Base-by-base conservation (phyloP, 2,113 vertebrate genomes). In the Pelobates fuscus region DNA sequence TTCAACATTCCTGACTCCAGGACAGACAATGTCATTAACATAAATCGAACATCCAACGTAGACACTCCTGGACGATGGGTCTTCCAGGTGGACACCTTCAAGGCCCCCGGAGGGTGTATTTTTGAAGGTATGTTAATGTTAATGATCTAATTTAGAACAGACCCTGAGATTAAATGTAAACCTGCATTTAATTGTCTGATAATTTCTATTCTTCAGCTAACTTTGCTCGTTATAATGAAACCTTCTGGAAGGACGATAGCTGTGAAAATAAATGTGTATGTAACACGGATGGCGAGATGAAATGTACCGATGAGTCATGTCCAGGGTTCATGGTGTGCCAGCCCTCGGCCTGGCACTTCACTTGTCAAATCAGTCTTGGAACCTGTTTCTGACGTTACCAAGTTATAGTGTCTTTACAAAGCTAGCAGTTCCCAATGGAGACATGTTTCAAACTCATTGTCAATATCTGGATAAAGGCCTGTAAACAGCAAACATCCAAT, bases 1-100 rank as follows among this genome's bases (percentile, higher is more conserved):
- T 85, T 81, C 66, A 80, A 81, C 52, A 78, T 83, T 30, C 84
- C 78, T 0, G 71, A 73, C 20, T 87, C 84, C 1, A 68, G 79
- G 29, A 82, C 80, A 0, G 1, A 58, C 0, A 61, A 26, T 20
- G 46, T 81, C 63, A 18, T 84, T 71, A 52, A 71, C 3, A 79
- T 83, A 63, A 73, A 30, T 8, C 0, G 2, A 4, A 82, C 78
- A 15, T 82, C 67, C 77, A 86, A 84, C 0, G 20, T 82, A 26
- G 55, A 61, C 0, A 0, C 59, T 0, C 68, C 25, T 0, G 81
- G 82, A 0, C 27, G 57, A 0, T 84, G 80, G 80, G 55, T 74
- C 67, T 85, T 84, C 69, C 25, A 2, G 0, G 81, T 78, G 0
- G 75, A 82, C 0, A 0, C 1, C 0, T 54, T 2, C 0, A 59